phyloP scores from a whole-genome alignment of 2,888 invertebrate genomes.

The Napeogenes sylphis region DNA sequence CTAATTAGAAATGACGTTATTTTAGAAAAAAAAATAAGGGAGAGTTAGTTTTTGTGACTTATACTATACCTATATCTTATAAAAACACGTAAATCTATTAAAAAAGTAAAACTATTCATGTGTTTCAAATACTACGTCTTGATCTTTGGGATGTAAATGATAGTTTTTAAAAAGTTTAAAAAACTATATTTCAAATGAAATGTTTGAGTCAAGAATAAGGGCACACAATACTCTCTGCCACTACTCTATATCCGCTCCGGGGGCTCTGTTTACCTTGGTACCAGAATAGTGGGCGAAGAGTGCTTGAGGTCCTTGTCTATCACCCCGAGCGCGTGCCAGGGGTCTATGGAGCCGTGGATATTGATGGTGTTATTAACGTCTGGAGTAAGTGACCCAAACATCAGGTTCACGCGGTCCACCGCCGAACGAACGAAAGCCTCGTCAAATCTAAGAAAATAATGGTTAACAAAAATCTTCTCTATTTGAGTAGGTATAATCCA shows the following conservation, averaged over 20 bases:
- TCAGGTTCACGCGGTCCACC: conserved; percentile 66
- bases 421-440: conserved; percentile 57
- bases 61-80: no score
- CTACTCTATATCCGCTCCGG: neutral
- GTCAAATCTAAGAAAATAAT: conserved; percentile 49
- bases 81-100: no score
- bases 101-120: no score
- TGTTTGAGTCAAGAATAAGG: neutral
- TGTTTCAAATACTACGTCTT: no score
- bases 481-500: neutral
- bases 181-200: no score
- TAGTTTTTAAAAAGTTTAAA: no score
- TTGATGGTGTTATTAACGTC: conserved; percentile 76
- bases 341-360: conserved; percentile 76
- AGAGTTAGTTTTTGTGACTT: no score
- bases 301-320: conserved; percentile 56
- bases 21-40: no score
- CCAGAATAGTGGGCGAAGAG: conserved; percentile 59
- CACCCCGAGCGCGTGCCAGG: conserved; percentile 77
- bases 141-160: no score
- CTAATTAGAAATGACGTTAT: no score
- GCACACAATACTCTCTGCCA: no score
- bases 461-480: neutral
- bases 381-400: conserved; percentile 71
- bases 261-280: conserved; percentile 51